A percentile compares a stretch with the other conserved stretches of the same genome.
phyloP scores from a whole-genome alignment of 2,113 vertebrate genomes.

The Ailurus styani region DNA sequence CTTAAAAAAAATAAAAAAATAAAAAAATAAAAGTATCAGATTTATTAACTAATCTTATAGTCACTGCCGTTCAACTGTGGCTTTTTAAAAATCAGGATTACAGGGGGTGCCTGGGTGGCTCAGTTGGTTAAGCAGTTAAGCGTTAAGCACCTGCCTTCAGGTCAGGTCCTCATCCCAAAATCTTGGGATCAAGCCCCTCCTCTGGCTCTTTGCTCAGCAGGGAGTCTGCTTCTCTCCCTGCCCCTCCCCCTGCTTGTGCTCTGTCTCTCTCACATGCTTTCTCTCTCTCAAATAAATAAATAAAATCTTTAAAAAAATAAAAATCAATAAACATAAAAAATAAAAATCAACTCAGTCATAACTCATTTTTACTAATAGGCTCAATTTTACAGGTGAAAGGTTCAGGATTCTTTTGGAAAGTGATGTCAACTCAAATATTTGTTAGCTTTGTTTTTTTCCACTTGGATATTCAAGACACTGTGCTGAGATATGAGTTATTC shows the following conservation, averaged over 20 bases:
- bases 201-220: neutral
- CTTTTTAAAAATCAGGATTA: neutral
- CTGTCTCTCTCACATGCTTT: neutral
- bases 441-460: conserved; percentile 33
- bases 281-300: neutral
- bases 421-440: conserved; percentile 21
- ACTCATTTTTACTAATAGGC: neutral
- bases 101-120: neutral
- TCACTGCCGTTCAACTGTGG: neutral
- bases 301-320: neutral
- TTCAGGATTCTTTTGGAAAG: conserved; percentile 38
- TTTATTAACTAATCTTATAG: neutral
- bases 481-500: neutral
- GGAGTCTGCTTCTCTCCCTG: neutral
- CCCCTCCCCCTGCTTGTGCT: neutral
- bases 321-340: no score
- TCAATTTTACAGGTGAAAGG: conserved; percentile 3
- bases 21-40: neutral
- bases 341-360: neutral
- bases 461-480: conserved; percentile 35
- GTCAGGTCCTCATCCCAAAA: neutral
- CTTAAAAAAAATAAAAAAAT: no score
- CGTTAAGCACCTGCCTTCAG: neutral
- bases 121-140: neutral
- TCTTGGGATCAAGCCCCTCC: neutral